Evolutionary conservation across 2,888 invertebrate genomes (phyloP), one percentile per base, ranked within the genome.

Genomic region (Pristionchus fissidentatus): DNA sequence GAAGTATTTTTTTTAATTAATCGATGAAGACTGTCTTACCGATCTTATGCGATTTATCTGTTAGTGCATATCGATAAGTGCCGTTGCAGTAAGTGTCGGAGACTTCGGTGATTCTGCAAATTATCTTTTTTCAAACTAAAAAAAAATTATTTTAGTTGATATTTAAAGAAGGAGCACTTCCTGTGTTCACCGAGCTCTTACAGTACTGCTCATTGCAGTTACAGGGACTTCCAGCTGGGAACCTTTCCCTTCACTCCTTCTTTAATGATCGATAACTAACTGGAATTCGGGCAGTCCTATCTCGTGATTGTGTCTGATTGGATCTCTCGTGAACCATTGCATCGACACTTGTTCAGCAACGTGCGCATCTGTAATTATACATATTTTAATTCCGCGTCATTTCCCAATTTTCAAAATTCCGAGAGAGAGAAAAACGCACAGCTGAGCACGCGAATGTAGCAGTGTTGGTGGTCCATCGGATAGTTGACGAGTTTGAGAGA

Each of bases 391-490:
- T 19, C 29, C 35, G n/a, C 15, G 38, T 43, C 4, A 75, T 41
- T 10, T 46, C 46, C 29, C 5, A 55, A 55, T 55, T 22, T 22
- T 55, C n/a, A n/a, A n/a, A n/a, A 5, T 52, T 10, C 7, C 3
- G n/a, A 52, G 3, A 52, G n/a, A 52, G 19, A 52, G 19, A 4
- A 19, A 57, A 15, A 35, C 81, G 87, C 78, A 91, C 90, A 91
- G 79, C 88, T 88, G 52, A 91, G 84, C 46, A 89, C 88, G 43
- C 91, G 85, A 70, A 91, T 91, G 7, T 87, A 85, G 75, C 91
- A 91, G 32, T 87, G 73, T 83, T 91, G 91, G 7, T 87, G 86
- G 78, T 92, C 92, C 91, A 92, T 92, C 29, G 92, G 92, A 78
- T 92, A 92, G 81, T 89, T 85, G 22, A 83, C 46, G 35, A 83